Evolutionary conservation across 2,888 invertebrate species (phyloP).

Genomic region (Parapristionchus giblindavisi): DNA sequence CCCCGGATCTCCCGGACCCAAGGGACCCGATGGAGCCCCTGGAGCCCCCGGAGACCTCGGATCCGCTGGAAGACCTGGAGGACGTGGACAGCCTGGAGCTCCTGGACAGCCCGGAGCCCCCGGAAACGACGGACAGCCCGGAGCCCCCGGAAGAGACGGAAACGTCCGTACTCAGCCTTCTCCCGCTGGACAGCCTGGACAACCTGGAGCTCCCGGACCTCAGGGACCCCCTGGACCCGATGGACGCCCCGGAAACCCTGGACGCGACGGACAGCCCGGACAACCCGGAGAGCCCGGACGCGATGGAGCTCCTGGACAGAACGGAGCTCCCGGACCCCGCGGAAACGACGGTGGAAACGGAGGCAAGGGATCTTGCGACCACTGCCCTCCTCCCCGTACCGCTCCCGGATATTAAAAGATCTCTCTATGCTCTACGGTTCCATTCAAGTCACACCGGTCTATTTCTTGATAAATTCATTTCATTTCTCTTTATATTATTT

Average conservation of each 20-base stretch:
- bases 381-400: slow-evolving; percentile 40
- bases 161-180: slow-evolving; percentile 47
- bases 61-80: slow-evolving; percentile 44
- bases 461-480: too few species aligned
- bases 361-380: slow-evolving; percentile 41
- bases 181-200: slow-evolving; percentile 49
- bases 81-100: slow-evolving; percentile 53
- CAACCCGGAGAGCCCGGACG: slow-evolving; percentile 42
- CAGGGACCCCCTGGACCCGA: slow-evolving; percentile 53
- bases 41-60: slow-evolving; percentile 53
- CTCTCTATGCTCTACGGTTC: too few species aligned
- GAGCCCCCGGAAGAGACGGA: slow-evolving; percentile 51
- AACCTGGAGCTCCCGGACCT: slow-evolving; percentile 51
- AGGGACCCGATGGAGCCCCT: slow-evolving; percentile 49
- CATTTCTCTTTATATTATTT: too few species aligned
- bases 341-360: slow-evolving; percentile 49
- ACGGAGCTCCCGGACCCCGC: slow-evolving; percentile 42
- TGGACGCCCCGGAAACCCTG: slow-evolving; percentile 45
- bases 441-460: too few species aligned
- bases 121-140: slow-evolving; percentile 51
- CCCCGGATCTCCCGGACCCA: slow-evolving; percentile 52
- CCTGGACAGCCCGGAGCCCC: slow-evolving; percentile 52
- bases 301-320: slow-evolving; percentile 42
- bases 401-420: slow-evolving; percentile 41
- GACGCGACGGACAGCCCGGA: slow-evolving; percentile 43